Evolutionary conservation across 2,113 vertebrate genomes (phyloP).

Genomic region (Zeus faber): DNA sequence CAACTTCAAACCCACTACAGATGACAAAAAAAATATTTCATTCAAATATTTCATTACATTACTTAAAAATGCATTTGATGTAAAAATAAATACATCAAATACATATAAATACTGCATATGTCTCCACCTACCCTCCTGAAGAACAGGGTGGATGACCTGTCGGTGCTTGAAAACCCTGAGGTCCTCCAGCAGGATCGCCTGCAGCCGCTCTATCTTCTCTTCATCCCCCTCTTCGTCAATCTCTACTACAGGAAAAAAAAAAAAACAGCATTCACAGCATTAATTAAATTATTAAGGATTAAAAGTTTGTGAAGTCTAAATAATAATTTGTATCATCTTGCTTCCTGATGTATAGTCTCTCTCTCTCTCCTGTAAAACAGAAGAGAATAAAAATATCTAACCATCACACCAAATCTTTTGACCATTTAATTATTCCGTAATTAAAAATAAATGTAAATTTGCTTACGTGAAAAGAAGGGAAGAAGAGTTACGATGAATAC

Average conservation of each 20-base stretch:
- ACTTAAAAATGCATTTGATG: conserved; percentile 18
- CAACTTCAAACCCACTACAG: conserved; percentile 88
- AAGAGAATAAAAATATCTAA: no score
- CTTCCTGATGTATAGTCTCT: no score
- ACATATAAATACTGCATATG: no score
- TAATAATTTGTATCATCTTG: no score
- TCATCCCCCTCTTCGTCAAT: conserved; percentile 26
- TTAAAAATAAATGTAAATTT: no score
- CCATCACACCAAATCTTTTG: no score
- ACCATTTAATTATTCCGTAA: no score
- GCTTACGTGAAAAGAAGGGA: no score
- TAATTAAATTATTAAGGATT: no score
- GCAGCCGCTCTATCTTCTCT: conserved; percentile 41
- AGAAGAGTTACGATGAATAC: no score
- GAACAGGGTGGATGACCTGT: conserved; percentile 89
- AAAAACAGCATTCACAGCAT: neutral
- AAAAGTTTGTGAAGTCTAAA: no score
- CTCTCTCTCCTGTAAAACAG: no score
- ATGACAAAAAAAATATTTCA: neutral
- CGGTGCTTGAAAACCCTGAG: conserved; percentile 80
- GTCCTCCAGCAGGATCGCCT: conserved; percentile 78
- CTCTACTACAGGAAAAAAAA: conserved; percentile 9
- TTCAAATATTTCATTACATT: neutral
- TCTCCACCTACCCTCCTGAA: conserved; percentile 82
- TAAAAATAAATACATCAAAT: neutral